phyloP scores from a whole-genome alignment of 2,888 invertebrate genomes.

The Sussaba pulchella region DNA sequence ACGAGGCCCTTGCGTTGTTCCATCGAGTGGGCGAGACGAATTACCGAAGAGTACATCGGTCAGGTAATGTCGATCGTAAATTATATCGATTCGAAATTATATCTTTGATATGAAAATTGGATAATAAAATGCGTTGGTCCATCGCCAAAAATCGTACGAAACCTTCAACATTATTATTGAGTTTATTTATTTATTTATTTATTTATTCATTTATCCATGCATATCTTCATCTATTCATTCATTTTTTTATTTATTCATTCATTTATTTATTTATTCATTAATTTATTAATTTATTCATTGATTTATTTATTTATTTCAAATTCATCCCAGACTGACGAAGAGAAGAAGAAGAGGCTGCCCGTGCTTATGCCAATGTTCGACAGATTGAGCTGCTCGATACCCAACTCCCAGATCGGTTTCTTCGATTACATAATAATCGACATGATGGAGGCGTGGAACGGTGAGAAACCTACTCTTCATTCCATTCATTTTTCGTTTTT shows the following conservation, averaged over 20 bases:
- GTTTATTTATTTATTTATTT: background rate
- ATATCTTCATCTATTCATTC: too few relatives aligned
- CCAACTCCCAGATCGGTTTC: slow-evolving; percentile 98
- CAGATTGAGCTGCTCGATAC: slow-evolving; percentile 96
- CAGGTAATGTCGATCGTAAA: slow-evolving; percentile 85
- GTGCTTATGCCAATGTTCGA: slow-evolving; percentile 99
- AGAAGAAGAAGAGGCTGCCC: slow-evolving; percentile 94
- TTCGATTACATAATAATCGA: slow-evolving; percentile 99
- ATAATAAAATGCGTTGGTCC: slow-evolving; percentile 14
- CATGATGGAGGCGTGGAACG: slow-evolving; percentile 99
- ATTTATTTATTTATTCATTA: too few relatives aligned
- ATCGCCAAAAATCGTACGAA: slow-evolving; percentile 13
- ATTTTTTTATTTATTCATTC: too few relatives aligned
- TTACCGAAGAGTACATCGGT: slow-evolving; percentile 98
- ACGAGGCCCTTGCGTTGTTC: slow-evolving; percentile 93
- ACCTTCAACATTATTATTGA: too few relatives aligned
- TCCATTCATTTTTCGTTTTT: too few relatives aligned
- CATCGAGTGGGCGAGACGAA: slow-evolving; percentile 97
- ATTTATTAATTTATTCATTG: too few relatives aligned
- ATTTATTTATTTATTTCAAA: too few relatives aligned
- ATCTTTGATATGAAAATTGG: slow-evolving; percentile 28
- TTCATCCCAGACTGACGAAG: slow-evolving; percentile 94
- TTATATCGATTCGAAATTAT: slow-evolving; percentile 33
- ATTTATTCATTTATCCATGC: too few relatives aligned
- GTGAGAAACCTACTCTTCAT: slow-evolving; percentile 86